Conservation (phyloP, 1,140 invertebrate genomes). For the Aphaenogaster floridana region DNA sequence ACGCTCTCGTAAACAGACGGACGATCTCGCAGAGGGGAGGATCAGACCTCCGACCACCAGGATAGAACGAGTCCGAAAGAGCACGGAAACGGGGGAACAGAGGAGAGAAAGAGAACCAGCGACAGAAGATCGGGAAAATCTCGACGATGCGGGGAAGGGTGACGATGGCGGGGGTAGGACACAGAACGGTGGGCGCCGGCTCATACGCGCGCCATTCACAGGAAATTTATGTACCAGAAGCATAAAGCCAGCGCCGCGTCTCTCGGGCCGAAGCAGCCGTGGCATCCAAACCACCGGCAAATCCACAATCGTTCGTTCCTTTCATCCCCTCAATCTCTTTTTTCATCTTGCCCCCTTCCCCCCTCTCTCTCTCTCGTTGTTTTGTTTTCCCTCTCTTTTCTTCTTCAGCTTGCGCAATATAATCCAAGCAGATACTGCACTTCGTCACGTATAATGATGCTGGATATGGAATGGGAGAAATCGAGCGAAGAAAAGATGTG, state of each 20-base stretch:
- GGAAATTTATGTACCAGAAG: constrained; percentile 81
- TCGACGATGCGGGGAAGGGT: constrained; percentile 49
- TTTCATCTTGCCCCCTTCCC: constrained; percentile 19
- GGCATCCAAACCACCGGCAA: constrained; percentile 75
- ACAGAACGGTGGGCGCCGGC: constrained; percentile 74
- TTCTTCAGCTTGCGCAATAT: constrained; percentile 45
- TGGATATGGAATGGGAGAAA: constrained; percentile 52
- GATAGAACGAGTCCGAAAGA: not conserved
- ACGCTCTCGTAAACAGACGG: constrained; percentile 74
- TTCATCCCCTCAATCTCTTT: constrained; percentile 65
- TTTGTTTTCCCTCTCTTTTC: constrained; percentile 44
- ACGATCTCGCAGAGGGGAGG: constrained; percentile 49
- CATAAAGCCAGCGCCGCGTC: constrained; percentile 78
- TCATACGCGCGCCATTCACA: constrained; percentile 79
- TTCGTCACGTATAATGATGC: constrained; percentile 48
- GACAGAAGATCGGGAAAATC: constrained; percentile 60
- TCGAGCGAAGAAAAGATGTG: constrained; percentile 46
- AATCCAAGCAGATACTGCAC: constrained; percentile 65
- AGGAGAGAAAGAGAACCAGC: constrained; percentile 43
- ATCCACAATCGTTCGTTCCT: constrained; percentile 75
- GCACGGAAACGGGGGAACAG: constrained; percentile 29
- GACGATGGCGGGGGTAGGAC: constrained; percentile 60
- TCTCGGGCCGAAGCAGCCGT: constrained; percentile 52
- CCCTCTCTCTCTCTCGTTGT: constrained; percentile 49
- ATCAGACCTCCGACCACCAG: constrained; percentile 6